phyloP scores from a whole-genome alignment of 2,113 vertebrate species.

The Pomatorhinus ruficollis region DNA sequence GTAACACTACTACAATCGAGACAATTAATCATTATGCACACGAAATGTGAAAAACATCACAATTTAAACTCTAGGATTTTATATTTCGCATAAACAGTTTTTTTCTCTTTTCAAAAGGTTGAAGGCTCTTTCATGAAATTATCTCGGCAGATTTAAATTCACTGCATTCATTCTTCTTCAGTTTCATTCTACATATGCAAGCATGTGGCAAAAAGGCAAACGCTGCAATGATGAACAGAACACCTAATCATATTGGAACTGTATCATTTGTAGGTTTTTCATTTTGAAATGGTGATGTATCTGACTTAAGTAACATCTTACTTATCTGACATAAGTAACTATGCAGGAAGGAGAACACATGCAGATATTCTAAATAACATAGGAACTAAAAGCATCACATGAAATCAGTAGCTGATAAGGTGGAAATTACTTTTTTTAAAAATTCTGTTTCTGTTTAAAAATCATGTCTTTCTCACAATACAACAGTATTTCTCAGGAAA shows the following conservation, averaged over 20 bases:
- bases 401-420: background rate
- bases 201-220: background rate
- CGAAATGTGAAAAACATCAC: background rate
- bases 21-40: background rate
- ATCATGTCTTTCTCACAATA: background rate
- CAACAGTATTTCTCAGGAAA: background rate
- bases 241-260: background rate
- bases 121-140: background rate
- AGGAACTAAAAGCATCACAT: background rate
- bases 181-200: background rate
- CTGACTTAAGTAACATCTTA: too few relatives aligned
- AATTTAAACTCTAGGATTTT: background rate
- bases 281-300: background rate
- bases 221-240: background rate
- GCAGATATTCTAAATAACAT: background rate
- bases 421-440: background rate
- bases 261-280: background rate
- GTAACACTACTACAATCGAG: background rate
- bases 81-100: background rate
- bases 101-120: background rate
- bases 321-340: background rate
- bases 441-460: background rate
- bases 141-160: background rate
- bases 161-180: background rate
- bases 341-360: background rate